These are phyloP conservation scores for Perognathus longimembris DNA, from an alignment of 2,113 vertebrate species.

Conservation along the genomic window DNA sequence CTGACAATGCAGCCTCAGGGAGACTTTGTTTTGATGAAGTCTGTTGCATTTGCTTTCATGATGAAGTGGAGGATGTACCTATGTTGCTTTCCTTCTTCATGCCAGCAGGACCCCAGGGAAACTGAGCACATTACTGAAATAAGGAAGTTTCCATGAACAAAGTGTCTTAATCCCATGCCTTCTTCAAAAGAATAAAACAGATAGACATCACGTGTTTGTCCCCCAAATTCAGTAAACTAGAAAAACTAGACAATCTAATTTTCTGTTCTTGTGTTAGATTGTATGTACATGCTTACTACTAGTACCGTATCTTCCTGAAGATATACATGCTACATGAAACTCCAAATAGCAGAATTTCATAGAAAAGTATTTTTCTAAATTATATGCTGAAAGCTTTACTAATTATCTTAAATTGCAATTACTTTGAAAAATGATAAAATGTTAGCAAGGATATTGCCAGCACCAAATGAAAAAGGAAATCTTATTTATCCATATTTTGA, in stretches of 20 bases:
- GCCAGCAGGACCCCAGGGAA: conserved; percentile 72
- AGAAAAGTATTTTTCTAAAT: neutral
- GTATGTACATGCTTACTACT: neutral
- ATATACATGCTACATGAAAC: neutral
- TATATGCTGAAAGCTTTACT: neutral
- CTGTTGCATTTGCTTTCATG: conserved; percentile 79
- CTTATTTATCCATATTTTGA: neutral
- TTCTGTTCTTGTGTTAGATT: neutral
- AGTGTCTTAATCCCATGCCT: conserved; percentile 38
- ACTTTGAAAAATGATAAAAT: neutral
- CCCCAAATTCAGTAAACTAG: conserved; percentile 32
- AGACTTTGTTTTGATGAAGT: conserved; percentile 83
- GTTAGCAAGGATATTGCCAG: too few relatives aligned
- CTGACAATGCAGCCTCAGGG: conserved; percentile 69
- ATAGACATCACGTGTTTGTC: neutral
- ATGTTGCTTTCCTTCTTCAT: conserved; percentile 81
- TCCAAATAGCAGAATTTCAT: neutral
- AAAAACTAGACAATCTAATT: neutral
- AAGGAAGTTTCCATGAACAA: conserved; percentile 75
- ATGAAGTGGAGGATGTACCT: conserved; percentile 75
- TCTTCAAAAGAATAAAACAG: conserved; percentile 67
- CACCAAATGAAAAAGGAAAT: too few relatives aligned
- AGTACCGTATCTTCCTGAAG: neutral
- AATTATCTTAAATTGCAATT: neutral
- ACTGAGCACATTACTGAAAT: conserved; percentile 67